These are phyloP conservation scores for Oreortyx pictus DNA, from an alignment of 2,797 vertebrate species.

Conservation along the genomic window DNA sequence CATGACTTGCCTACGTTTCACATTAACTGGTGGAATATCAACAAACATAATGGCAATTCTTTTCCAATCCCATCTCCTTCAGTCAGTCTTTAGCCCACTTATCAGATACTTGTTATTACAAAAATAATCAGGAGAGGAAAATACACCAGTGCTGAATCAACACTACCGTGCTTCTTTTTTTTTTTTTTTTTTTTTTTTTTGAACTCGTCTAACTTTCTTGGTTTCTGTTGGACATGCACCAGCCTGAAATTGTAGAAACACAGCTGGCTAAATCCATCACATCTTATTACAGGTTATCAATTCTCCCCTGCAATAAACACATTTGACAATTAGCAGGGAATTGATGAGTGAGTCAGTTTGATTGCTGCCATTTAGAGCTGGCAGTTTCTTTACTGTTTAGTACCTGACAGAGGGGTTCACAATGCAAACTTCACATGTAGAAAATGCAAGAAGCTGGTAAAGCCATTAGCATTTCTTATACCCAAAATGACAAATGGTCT, in stretches of 20 bases:
- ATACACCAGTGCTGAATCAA: slow-evolving; percentile 61
- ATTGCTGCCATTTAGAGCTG: not conserved
- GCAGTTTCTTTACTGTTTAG: not conserved
- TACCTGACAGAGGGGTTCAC: not conserved
- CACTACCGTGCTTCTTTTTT: not conserved
- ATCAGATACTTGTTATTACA: slow-evolving; percentile 57
- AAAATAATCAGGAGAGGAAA: slow-evolving; percentile 58
- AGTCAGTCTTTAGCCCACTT: slow-evolving; percentile 56
- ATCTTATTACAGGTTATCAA: slow-evolving; percentile 64
- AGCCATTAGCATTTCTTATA: slow-evolving; percentile 54
- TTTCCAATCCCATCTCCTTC: slow-evolving; percentile 41
- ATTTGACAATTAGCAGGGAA: slow-evolving; percentile 61
- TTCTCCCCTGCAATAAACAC: slow-evolving; percentile 50
- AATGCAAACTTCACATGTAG: not conserved
- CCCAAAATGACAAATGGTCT: slow-evolving; percentile 67
- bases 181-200: not conserved
- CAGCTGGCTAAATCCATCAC: slow-evolving; percentile 57
- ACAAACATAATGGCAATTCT: slow-evolving; percentile 22
- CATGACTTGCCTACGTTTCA: slow-evolving; percentile 40
- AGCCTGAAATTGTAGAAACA: slow-evolving; percentile 50
- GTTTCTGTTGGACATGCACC: slow-evolving; percentile 62
- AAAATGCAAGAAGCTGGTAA: slow-evolving; percentile 48
- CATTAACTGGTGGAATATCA: slow-evolving; percentile 28
- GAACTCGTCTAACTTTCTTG: not conserved
- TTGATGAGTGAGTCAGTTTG: slow-evolving; percentile 14